A percentile compares a stretch with the other conserved stretches of the same genome.
Conservation (phyloP, 2,113 vertebrate species). For the Salminus brasiliensis region DNA sequence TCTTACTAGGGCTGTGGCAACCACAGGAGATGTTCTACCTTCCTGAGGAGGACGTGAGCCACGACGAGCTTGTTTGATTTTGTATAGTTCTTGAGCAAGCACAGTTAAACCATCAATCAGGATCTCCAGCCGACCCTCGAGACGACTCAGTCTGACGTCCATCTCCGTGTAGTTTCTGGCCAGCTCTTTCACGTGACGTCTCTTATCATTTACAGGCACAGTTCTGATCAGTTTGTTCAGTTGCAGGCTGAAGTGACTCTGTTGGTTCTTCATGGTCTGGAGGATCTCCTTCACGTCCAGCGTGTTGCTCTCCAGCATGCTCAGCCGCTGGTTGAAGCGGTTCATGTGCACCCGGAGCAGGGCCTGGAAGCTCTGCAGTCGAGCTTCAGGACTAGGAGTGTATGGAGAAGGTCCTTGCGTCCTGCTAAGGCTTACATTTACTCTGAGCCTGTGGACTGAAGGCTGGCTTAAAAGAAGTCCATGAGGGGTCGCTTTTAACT, state of each 20-base stretch:
- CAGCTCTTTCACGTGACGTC: constrained; percentile 55
- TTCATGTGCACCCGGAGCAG: constrained; percentile 68
- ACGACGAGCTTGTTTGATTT: constrained; percentile 65
- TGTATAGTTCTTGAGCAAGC: constrained; percentile 73
- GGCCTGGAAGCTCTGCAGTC: constrained; percentile 63
- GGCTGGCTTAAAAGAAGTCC: not conserved
- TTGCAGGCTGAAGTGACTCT: constrained; percentile 60
- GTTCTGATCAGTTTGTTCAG: constrained; percentile 58
- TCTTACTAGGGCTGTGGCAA: constrained; percentile 31
- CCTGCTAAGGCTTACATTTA: constrained; percentile 34
- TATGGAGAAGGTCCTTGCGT: constrained; percentile 58
- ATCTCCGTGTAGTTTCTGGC: constrained; percentile 66
- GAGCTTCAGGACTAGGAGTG: constrained; percentile 59
- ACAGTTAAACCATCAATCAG: constrained; percentile 76
- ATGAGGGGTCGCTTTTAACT: constrained; percentile 46
- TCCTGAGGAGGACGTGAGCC: constrained; percentile 52
- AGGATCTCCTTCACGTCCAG: constrained; percentile 72
- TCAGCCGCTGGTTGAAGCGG: constrained; percentile 70
- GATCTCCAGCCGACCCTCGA: constrained; percentile 73
- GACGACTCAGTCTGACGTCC: constrained; percentile 62
- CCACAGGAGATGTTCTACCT: constrained; percentile 30
- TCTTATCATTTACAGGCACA: constrained; percentile 52
- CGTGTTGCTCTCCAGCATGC: constrained; percentile 74
- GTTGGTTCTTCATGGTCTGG: constrained; percentile 57
- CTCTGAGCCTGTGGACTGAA: not conserved